A percentile compares a stretch with the other conserved stretches of the same genome.
These are phyloP conservation scores for Drosophila lowei DNA, from an alignment of 1,140 invertebrate species.

Conservation along the genomic window DNA sequence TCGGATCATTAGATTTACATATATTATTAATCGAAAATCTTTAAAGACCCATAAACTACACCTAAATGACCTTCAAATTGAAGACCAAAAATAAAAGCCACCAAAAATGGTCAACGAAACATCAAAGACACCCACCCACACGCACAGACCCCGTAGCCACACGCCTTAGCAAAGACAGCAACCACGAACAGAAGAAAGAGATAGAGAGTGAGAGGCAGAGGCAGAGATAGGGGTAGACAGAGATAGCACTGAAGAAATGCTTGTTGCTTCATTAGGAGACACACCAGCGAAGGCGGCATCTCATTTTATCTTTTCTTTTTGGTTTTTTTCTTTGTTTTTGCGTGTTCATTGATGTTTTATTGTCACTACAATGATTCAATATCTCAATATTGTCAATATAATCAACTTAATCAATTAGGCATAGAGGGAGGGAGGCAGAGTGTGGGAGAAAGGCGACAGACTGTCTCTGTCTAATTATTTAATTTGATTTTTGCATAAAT, in stretches of 20 bases:
- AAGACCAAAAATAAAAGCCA: constrained; percentile 22
- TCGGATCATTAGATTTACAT: background rate
- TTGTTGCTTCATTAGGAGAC: constrained; percentile 34
- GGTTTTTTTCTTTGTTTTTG: constrained; percentile 14
- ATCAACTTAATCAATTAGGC: constrained; percentile 73
- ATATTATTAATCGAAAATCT: background rate
- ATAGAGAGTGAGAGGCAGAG: background rate
- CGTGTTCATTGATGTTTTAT: constrained; percentile 27
- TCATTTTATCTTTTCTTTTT: constrained; percentile 14
- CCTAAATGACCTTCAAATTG: constrained; percentile 12
- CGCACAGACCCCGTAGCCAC: constrained; percentile 10
- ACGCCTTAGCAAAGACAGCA: constrained; percentile 33
- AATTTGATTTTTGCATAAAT: constrained; percentile 68
- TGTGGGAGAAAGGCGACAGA: background rate
- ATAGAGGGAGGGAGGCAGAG: constrained; percentile 1
- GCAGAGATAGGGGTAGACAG: background rate
- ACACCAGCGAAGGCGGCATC: constrained; percentile 26
- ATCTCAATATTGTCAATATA: constrained; percentile 46
- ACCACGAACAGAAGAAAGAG: constrained; percentile 31
- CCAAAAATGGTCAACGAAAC: constrained; percentile 30
- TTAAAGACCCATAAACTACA: constrained; percentile 17
- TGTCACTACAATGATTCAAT: constrained; percentile 35
- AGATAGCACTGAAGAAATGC: constrained; percentile 15
- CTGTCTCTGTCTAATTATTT: constrained; percentile 60
- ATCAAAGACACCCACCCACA: constrained; percentile 56